Base-by-base conservation (phyloP, 1,140 invertebrate species). In the Trypoxylus dichotomus region DNA sequence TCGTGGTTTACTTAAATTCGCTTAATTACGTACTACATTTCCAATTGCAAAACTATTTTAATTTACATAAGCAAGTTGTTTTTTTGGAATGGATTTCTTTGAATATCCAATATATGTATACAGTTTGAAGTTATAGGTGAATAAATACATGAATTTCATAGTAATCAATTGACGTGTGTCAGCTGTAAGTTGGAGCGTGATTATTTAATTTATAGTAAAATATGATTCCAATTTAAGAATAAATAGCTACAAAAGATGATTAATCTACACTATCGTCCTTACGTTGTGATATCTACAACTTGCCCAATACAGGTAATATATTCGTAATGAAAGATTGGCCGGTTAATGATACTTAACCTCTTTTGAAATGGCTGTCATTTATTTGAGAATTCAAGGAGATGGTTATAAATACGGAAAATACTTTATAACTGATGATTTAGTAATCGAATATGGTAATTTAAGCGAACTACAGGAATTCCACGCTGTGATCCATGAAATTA, bases 311-410 rank as follows among this genome's bases (percentile, higher is more conserved):
- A 29, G 21, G 21, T 68, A 68, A 68, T 29, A 27, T 27, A 29
- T 68, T 27, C 60, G 27, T 68, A 68, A 29, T 29, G 60, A 68
- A n/a, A 68, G 24, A 24, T 68, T 68, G 24, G 13, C 60, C 24
- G 21, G 21, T 68, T 27, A 15, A 24, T 15, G 60, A 68, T 68
- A 68, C 60, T 24, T 68, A 68, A 68, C 60, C 60, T 68, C 8
- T 68, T 25, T 68, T 27, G 24, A 68, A 68, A 68, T 68, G 60
- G 60, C 60, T 68, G 60, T 68, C 60, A 29, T 68, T 68, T 68
- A 68, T 68, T 68, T 68, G 60, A 68, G 60, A 68, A 68, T 68
- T 29, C 24, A 68, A 68, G 60, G 3, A 68, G 60, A 68, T 68
- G 24, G 60, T 68, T 68, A 29, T 29, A 68, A 68, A 29, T 68